Percentiles rank a stretch among this genome's conserved stretches.
Conservation (phyloP, 2,113 vertebrate species). For the Ailuropoda melanoleuca region DNA sequence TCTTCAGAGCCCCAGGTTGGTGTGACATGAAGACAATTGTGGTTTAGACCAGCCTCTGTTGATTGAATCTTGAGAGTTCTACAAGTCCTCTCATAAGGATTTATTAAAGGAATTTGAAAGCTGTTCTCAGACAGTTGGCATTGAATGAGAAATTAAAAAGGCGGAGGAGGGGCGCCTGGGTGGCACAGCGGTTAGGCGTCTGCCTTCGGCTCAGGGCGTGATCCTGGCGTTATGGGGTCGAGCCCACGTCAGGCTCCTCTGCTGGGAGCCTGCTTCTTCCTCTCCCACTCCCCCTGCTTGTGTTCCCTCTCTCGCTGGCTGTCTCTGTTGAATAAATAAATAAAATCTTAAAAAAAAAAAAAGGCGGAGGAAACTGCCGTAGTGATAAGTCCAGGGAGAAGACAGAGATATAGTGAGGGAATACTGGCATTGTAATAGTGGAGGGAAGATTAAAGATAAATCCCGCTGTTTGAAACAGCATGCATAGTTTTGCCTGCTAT, state of each 20-base stretch:
- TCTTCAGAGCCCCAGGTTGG: constrained; percentile 72
- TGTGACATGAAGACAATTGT: constrained; percentile 68
- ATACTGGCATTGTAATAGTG: constrained; percentile 2
- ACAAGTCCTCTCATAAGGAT: neutral
- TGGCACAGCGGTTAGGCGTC: too few species aligned
- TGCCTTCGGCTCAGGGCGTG: too few species aligned
- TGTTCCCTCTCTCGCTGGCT: too few species aligned
- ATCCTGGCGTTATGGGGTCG: too few species aligned
- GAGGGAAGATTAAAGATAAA: constrained; percentile 22
- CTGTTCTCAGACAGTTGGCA: constrained; percentile 3
- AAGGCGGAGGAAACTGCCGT: neutral
- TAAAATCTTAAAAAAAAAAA: too few species aligned
- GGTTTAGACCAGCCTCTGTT: constrained; percentile 53
- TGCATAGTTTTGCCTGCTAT: neutral
- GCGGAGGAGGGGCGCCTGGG: too few species aligned
- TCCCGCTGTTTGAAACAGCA: neutral
- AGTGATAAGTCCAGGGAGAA: neutral
- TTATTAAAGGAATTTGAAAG: constrained; percentile 54
- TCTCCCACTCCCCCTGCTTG: too few species aligned
- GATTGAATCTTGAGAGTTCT: constrained; percentile 28
- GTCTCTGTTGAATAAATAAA: too few species aligned
- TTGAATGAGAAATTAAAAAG: constrained; percentile 16
- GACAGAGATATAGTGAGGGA: constrained; percentile 3
- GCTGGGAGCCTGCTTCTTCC: too few species aligned
- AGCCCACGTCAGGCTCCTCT: too few species aligned